Percentiles rank a stretch among this genome's conserved stretches.
These are phyloP conservation scores for Tachycineta bicolor DNA, from an alignment of 2,113 vertebrate genomes.

Conservation along the genomic window DNA sequence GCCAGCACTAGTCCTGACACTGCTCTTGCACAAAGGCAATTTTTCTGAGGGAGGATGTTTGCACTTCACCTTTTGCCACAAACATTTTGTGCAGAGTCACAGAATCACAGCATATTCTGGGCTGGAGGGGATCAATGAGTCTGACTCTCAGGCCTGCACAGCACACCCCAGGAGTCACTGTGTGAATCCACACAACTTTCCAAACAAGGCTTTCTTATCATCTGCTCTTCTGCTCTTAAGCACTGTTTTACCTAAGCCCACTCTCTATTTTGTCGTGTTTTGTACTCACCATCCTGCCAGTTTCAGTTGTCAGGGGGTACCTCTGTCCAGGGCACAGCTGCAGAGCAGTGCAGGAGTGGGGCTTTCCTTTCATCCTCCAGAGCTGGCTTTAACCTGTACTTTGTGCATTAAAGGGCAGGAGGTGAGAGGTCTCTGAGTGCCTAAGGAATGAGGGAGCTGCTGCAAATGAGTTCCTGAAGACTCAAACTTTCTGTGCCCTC, in stretches of 20 bases:
- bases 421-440: neutral
- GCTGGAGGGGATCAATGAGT: too few relatives aligned
- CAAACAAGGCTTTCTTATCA: neutral
- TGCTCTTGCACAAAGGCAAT: neutral
- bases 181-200: neutral
- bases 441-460: neutral
- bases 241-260: neutral
- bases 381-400: neutral
- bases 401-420: neutral
- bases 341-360: neutral
- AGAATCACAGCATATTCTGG: neutral
- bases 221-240: neutral
- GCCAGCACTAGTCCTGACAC: neutral
- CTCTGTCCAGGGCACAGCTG: neutral
- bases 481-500: conserved; percentile 30
- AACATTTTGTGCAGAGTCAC: neutral
- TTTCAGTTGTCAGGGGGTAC: neutral
- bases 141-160: neutral
- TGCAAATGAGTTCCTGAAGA: conserved; percentile 4
- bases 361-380: neutral
- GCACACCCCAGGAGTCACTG: neutral
- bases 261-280: neutral
- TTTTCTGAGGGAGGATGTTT: neutral
- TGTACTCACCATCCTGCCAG: neutral
- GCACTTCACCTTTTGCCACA: neutral